Evolutionary conservation across 2,797 vertebrate species (phyloP), one percentile per base, ranked within the genome.

Genomic region (Amniataba percoides): DNA sequence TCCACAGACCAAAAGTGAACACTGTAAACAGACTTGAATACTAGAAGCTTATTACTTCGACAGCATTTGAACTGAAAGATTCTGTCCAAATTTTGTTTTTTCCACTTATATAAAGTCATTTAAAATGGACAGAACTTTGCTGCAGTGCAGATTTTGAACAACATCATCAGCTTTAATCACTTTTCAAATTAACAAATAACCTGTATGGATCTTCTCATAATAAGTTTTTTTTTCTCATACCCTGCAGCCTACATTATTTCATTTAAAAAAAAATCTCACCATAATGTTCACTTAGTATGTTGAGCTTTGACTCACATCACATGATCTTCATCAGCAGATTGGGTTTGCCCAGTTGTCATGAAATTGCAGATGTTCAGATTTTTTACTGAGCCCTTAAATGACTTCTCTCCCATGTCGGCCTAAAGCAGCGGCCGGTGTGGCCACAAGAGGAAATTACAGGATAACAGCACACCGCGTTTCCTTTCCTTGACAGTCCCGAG

Each of bases 381-480:
- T 23, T 36, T 36, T 36, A 36, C 34, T 5, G 34, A 36, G 34
- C 34, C 6, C 34, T 36, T 36, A 36, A 36, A 36, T 36, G 51
- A 16, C 13, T 49, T 63, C 27, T 61, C 27, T 25, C 31, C n/a
- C 64, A 53, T 21, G 21, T 12, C 56, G 74, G 74, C 7, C 42
- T 53, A 7, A 61, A 76, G 57, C 74, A 40, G n/a, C 18, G 2
- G 34, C 43, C 60, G n/a, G 42, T 49, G 13, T 64, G 46, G 62
- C 45, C 53, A 58, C 60, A 45, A 42, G 45, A 64, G 3, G 15
- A 58, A 71, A 71, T 71, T 64, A 64, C 45, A 64, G 43, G 43
- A 40, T 43, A 18, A 62, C 16, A 1, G 27, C 63, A 23, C 46
- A 25, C 7, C 52, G 25, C 59, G 10, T 27, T 42, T 64, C 23